A percentile compares a stretch with the other conserved stretches of the same genome.
Evolutionary conservation across 2,113 vertebrate species (phyloP).

Genomic region (Lepus europaeus): DNA sequence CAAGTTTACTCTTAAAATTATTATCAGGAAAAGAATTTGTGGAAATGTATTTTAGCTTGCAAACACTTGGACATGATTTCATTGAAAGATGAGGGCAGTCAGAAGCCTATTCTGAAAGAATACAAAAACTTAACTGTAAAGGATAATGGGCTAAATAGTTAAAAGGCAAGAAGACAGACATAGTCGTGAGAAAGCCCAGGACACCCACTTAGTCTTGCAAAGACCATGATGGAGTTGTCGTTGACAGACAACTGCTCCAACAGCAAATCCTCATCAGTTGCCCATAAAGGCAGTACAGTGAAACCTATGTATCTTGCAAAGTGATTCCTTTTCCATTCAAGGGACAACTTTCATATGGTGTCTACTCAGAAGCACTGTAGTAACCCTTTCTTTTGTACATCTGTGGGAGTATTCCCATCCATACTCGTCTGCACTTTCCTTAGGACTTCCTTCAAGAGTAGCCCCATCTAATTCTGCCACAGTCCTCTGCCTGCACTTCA

Average conservation of each 20-base stretch:
- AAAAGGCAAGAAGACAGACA: rapidly evolving
- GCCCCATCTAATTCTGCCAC: background rate
- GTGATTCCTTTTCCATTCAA: background rate
- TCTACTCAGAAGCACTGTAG: background rate
- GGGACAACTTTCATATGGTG: background rate
- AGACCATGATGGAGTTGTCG: background rate
- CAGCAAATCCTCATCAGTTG: background rate
- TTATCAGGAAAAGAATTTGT: background rate
- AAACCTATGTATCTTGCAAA: background rate
- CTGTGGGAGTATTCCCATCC: background rate
- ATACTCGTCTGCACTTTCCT: background rate
- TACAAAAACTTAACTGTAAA: background rate
- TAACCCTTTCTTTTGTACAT: background rate
- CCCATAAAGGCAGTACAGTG: background rate
- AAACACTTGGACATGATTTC: background rate
- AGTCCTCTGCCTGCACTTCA: background rate
- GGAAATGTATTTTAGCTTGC: background rate
- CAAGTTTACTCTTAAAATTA: background rate
- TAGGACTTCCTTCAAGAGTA: background rate
- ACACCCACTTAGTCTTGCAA: background rate
- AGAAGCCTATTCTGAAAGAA: background rate
- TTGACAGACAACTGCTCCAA: background rate
- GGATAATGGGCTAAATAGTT: background rate
- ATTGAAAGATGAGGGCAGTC: background rate
- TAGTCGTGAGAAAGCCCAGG: rapidly evolving